Evolutionary conservation across 2,888 invertebrate species (phyloP).

Genomic region (Leptinotarsa tumamoca): DNA sequence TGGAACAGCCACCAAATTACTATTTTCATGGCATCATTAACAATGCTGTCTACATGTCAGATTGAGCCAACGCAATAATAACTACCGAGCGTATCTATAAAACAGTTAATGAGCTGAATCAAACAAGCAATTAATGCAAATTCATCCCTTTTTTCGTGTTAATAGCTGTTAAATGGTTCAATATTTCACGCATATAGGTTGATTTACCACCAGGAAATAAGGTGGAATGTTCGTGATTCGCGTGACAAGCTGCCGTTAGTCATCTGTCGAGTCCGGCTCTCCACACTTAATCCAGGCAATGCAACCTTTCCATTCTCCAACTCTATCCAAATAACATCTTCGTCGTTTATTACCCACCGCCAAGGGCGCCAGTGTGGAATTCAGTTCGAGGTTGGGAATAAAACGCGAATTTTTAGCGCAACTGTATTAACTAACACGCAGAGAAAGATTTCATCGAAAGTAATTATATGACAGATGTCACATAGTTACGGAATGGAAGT

Average conservation of each 20-base stretch:
- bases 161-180: constrained; percentile 8
- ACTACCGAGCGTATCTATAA: neutral
- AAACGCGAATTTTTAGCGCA: neutral
- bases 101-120: constrained; percentile 12
- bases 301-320: constrained; percentile 54
- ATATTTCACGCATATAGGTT: constrained; percentile 19
- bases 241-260: constrained; percentile 55
- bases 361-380: constrained; percentile 15
- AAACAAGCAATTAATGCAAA: constrained; percentile 16
- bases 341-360: constrained; percentile 32
- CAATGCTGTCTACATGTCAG: too few species aligned
- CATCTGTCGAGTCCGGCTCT: constrained; percentile 43
- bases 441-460: neutral
- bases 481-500: too few species aligned
- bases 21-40: too few species aligned
- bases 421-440: neutral
- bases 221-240: constrained; percentile 34
- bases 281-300: constrained; percentile 50
- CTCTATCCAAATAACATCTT: constrained; percentile 52
- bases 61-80: too few species aligned
- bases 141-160: neutral
- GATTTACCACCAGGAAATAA: constrained; percentile 37
- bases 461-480: neutral
- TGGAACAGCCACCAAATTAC: too few species aligned
- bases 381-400: constrained; percentile 1